Evolutionary conservation across 2,888 invertebrate species (phyloP), one percentile per base, ranked within the genome.

Genomic region (Lysandra coridon): DNA sequence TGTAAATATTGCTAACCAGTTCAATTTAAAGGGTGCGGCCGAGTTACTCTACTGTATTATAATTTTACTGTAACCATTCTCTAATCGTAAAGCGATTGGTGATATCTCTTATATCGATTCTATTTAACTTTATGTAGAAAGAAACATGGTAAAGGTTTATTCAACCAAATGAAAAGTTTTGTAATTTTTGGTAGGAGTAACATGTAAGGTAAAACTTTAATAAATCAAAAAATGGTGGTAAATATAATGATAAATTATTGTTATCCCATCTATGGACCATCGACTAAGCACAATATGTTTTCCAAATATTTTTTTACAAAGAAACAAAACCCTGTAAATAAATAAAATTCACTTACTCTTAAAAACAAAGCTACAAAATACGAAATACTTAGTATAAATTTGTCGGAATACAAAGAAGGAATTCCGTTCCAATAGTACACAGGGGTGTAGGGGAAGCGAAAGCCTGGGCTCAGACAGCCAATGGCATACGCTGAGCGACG

Each of bases 401-500:
- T 73, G 60, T 73, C 7, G 44, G 37, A 57, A 73, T 57, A 74
- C 74, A 40, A 23, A 79, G 40, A 75, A 44, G 33, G 17, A 79
- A 79, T 83, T 84, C 82, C 80, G 81, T 82, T 82, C 80, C 83
- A 82, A 83, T 82, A 77, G 79, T 80, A 82, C 81, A 81, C 80
- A 80, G 80, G 78, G 80, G 86, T 85, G 87, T 86, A 86, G 87
- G 87, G 87, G 82, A 79, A 82, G 79, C 86, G 87, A 88, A 88
- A 88, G 88, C 86, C 87, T 86, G 84, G 84, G 88, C 91, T 92
- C 89, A 91, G 92, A 93, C 92, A 92, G 90, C 88, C 88, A 89
- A 89, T 93, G 93, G 93, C 92, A 92, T 92, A 93, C 91, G 89
- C 89, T 87, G 91, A 87, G 92, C 92, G 89, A 92, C 93, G 92